phyloP scores from a whole-genome alignment of 2,888 invertebrate species.

The Actias luna region DNA sequence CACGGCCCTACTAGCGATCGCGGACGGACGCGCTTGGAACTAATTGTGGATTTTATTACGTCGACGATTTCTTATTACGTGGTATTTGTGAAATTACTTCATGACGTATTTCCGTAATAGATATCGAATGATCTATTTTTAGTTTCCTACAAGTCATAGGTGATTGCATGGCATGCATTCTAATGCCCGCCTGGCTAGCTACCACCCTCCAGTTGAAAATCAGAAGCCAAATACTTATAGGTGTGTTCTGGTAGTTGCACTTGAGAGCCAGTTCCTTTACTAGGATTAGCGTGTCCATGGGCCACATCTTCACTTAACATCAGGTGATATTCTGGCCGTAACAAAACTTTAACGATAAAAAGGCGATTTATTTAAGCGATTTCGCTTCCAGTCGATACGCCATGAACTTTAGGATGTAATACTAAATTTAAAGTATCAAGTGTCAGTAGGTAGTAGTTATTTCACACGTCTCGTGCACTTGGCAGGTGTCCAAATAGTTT shows the following conservation, averaged over 20 bases:
- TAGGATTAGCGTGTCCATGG: too few species aligned
- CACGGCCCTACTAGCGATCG: constrained; percentile 51
- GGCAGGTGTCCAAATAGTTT: constrained; percentile 63
- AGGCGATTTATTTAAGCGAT: constrained; percentile 7
- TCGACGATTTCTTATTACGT: constrained; percentile 45
- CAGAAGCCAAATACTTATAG: too few species aligned
- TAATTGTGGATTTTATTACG: constrained; percentile 61
- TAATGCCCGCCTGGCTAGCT: too few species aligned
- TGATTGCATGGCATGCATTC: too few species aligned
- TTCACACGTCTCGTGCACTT: constrained; percentile 49
- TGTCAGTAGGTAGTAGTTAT: constrained; percentile 42
- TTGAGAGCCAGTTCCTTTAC: too few species aligned
- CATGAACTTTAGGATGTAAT: constrained; percentile 22
- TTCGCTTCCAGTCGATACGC: neutral
- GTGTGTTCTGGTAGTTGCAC: too few species aligned
- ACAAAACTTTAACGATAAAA: too few species aligned
- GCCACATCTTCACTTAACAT: too few species aligned
- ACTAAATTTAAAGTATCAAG: constrained; percentile 57
- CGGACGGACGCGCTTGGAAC: constrained; percentile 60
- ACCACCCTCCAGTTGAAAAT: too few species aligned
- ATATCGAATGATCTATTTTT: constrained; percentile 30
- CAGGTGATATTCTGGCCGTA: too few species aligned
- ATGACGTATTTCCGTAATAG: neutral
- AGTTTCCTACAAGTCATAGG: constrained; percentile 17
- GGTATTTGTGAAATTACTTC: constrained; percentile 25